Evolutionary conservation across 1,140 invertebrate genomes (phyloP).

Genomic region (Drosophila sulfurigaster): DNA sequence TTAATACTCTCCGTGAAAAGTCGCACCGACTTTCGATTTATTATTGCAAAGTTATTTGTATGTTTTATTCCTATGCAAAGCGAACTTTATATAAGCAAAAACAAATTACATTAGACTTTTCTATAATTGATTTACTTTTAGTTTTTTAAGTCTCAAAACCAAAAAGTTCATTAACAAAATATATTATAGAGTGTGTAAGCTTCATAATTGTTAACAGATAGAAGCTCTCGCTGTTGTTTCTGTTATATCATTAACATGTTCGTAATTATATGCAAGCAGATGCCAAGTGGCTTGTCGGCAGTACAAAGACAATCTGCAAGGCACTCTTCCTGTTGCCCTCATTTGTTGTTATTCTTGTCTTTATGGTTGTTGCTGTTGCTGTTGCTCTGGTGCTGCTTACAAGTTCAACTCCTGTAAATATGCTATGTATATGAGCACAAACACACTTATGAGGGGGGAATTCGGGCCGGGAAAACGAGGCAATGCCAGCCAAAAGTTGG

Average conservation of each 20-base stretch:
- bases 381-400: constrained; percentile 51
- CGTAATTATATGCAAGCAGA: constrained; percentile 66
- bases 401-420: constrained; percentile 75
- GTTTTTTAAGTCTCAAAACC: not conserved
- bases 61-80: too few relatives aligned
- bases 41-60: not conserved
- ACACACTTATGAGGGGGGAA: not conserved
- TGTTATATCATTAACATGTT: constrained; percentile 55
- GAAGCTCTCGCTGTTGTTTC: constrained; percentile 6
- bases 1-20: not conserved
- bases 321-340: constrained; percentile 53
- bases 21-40: not conserved
- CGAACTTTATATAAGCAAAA: too few relatives aligned
- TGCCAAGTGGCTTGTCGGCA: constrained; percentile 52
- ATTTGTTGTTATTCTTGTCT: constrained; percentile 18
- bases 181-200: not conserved
- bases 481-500: constrained; percentile 64
- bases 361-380: constrained; percentile 44
- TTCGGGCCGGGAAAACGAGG: not conserved
- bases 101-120: too few relatives aligned
- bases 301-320: constrained; percentile 67
- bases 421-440: constrained; percentile 34
- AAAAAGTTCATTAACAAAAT: not conserved
- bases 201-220: not conserved
- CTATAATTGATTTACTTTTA: too few relatives aligned